Evolutionary conservation across 2,797 vertebrate species (phyloP).

Genomic region (Tapera naevia): DNA sequence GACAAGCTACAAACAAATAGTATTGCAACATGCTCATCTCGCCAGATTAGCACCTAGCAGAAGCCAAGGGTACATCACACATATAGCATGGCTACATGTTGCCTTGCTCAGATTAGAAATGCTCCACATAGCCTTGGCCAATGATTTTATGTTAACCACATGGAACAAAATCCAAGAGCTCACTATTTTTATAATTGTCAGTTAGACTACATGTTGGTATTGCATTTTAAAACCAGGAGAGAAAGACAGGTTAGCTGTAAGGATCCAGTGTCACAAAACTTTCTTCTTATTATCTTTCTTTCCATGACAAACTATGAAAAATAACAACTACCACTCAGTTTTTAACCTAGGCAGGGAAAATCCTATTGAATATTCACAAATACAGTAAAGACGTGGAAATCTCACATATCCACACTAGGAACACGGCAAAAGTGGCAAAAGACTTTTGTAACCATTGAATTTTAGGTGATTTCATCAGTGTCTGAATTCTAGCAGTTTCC

Average conservation of each 20-base stretch:
- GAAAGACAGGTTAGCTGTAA: background rate
- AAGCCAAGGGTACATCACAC: background rate
- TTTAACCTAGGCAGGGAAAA: background rate
- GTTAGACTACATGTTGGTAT: background rate
- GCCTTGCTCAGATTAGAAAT: background rate
- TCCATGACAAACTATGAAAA: background rate
- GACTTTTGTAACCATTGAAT: background rate
- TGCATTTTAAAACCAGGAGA: background rate
- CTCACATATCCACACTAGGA: background rate
- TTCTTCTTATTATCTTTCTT: background rate
- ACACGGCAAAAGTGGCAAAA: background rate
- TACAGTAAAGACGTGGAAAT: background rate
- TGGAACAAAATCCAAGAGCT: background rate
- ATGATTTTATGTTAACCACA: background rate
- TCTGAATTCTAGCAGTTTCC: background rate
- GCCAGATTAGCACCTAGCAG: background rate
- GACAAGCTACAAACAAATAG: background rate
- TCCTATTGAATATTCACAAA: background rate
- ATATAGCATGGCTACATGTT: background rate
- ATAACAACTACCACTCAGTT: background rate
- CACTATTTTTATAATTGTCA: background rate
- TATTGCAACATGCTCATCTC: background rate
- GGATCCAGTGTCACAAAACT: background rate
- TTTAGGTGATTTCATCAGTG: background rate
- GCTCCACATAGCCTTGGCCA: background rate